Evolutionary conservation across 2,888 invertebrate genomes (phyloP).

Genomic region (Phasia obesa): DNA sequence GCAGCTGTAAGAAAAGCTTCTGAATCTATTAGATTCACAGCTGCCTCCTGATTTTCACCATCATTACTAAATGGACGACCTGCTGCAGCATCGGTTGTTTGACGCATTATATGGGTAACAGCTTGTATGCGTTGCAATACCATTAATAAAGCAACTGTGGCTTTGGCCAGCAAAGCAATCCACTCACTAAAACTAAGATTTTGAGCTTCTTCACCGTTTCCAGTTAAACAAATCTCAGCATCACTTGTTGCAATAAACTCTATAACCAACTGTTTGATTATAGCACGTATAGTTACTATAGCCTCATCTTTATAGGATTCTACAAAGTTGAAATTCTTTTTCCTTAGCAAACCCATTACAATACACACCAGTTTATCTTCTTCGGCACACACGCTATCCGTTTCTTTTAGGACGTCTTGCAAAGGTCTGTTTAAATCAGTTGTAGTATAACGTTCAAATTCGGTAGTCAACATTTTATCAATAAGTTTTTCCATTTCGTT

Average conservation of each 20-base stretch:
- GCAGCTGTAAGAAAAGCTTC: slow-evolving; percentile 88
- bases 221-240: slow-evolving; percentile 84
- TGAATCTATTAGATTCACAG: slow-evolving; percentile 84
- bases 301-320: slow-evolving; percentile 94
- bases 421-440: slow-evolving; percentile 94
- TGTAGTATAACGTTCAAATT: slow-evolving; percentile 95
- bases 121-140: slow-evolving; percentile 89
- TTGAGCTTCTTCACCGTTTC: slow-evolving; percentile 83
- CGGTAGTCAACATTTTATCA: slow-evolving; percentile 97
- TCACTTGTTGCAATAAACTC: slow-evolving; percentile 87
- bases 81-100: slow-evolving; percentile 87
- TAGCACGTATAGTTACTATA: slow-evolving; percentile 92
- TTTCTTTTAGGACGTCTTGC: slow-evolving; percentile 80
- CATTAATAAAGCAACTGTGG: slow-evolving; percentile 86
- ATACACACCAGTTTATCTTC: slow-evolving; percentile 94
- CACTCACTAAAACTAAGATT: slow-evolving; percentile 87
- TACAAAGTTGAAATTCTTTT: slow-evolving; percentile 94
- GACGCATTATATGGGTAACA: slow-evolving; percentile 89
- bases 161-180: slow-evolving; percentile 86
- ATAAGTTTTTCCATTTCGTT: slow-evolving; percentile 97
- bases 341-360: slow-evolving; percentile 93
- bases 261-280: slow-evolving; percentile 94
- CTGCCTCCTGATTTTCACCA: slow-evolving; percentile 76
- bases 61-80: slow-evolving; percentile 82
- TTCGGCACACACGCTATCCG: slow-evolving; percentile 82